Base-by-base conservation (phyloP, 2,797 vertebrate species). In the Octomys mimax region DNA sequence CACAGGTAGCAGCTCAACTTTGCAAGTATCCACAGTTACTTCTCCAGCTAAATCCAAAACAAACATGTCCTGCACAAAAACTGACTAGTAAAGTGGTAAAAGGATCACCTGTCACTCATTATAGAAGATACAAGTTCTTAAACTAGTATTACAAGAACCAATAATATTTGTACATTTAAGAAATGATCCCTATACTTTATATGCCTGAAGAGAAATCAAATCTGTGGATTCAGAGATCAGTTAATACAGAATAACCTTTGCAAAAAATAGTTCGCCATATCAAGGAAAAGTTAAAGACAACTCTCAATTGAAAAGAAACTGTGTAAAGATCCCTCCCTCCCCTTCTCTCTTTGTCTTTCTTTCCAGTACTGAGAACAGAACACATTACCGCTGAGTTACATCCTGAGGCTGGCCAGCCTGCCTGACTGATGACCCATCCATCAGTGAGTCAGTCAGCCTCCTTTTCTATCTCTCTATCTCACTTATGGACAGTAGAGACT, bases 211-310 rank as follows among this genome's bases (percentile, higher is more conserved):
- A 92, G 79, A 94, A 92, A 84, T 31, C 57, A 78, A 64, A 89
- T 52, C 11, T 59, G 12, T 24, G 62, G 36, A 78, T 49, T 68
- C 66, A 70, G 39, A 91, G 66, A 75, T 92, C 66, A 54, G 46
- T 57, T 89, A 85, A 73, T 59, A 94, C 52, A 91, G 49, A 93
- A 78, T 73, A 84, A 81, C 68, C 54, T 88, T 83, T 90, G 68
- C 39, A 85, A 97, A 97, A 86, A 16, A 33, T 16, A 87, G 16
- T 52, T 84, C 62, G 91, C 18, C 75, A 1, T 73, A 82, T 61
- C 31, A 91, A 88, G 54, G 39, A 57, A 79, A 9, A 92, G 57
- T 75, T 87, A 66, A 81, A 80, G 79, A 81, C 52, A 92, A 81
- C 3, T 52, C 39, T 46, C 19, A 93, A 46, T 0, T 91, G 33